Evolutionary conservation across 2,888 invertebrate species (phyloP).

Genomic region (Scaeva pyrastri): DNA sequence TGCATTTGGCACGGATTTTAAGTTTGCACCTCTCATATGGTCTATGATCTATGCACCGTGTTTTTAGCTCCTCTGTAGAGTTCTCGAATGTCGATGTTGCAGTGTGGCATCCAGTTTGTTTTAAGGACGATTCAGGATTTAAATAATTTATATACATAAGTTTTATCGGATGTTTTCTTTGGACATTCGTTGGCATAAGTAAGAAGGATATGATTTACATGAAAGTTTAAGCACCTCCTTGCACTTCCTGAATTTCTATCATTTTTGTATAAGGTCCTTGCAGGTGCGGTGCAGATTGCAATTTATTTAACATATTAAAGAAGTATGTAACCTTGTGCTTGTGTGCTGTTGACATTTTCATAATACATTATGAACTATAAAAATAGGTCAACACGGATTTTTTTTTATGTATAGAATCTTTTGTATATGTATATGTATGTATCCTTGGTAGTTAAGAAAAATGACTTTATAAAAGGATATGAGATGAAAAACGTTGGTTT

Average conservation of each 20-base stretch:
- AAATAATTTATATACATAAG: conserved; percentile 69
- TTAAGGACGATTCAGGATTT: conserved; percentile 60
- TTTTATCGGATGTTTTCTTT: conserved; percentile 36
- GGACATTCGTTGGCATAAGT: conserved; percentile 1
- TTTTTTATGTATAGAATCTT: too few species aligned
- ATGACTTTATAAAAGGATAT: not conserved
- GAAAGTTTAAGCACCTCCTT: conserved; percentile 19
- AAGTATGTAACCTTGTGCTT: conserved; percentile 65
- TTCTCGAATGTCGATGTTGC: conserved; percentile 7
- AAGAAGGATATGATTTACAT: conserved; percentile 35
- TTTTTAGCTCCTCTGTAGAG: not conserved
- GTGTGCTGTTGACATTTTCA: conserved; percentile 22
- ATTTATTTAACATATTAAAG: conserved; percentile 35
- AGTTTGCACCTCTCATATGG: conserved; percentile 21
- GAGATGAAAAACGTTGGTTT: too few species aligned
- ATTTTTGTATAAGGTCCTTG: too few species aligned
- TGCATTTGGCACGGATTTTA: conserved; percentile 70
- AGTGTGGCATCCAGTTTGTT: not conserved
- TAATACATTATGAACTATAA: not conserved
- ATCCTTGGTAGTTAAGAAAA: not conserved
- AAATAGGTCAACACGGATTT: not conserved
- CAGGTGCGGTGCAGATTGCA: not conserved
- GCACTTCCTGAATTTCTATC: conserved; percentile 13
- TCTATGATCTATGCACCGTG: not conserved
- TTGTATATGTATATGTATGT: too few species aligned